Base-by-base conservation (phyloP, 2,888 invertebrate genomes). In the Pandemis corylana region DNA sequence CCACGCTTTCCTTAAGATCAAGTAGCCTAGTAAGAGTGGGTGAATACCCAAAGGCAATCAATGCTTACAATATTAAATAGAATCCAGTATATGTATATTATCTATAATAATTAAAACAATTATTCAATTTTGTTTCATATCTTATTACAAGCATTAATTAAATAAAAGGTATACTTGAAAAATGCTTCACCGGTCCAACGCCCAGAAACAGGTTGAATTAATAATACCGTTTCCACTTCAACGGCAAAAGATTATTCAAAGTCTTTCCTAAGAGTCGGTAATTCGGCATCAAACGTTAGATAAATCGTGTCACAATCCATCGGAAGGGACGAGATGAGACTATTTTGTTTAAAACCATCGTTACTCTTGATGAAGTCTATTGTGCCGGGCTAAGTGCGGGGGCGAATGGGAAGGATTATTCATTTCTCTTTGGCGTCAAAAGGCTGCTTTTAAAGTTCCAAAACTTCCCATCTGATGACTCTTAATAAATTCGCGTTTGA, bases 271-370 rank as follows among this genome's bases (percentile, higher is more conserved):
- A 74, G 76, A 82, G 66, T 78, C 80, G 77, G 79, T 80, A 80
- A 81, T 81, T 80, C 76, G 73, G 78, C 70, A 78, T 75, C 75
- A 78, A 79, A 78, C 76, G 78, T 76, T 77, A 76, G 77, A 80
- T 79, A 77, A 81, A 82, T 81, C 79, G 77, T 69, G 72, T 77
- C 77, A 77, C 79, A 78, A 80, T 81, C 78, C 73, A 76, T 76
- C 77, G 75, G 77, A 78, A 74, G 75, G 68, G 78, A 77, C 75
- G 67, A 63, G 75, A 71, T 63, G 70, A 87, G 88, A 85, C 87
- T 92, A 89, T 92, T 92, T 93, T 91, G 90, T 92, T 90, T 90
- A 86, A 91, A 86, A 84, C 88, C 89, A 86, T 90, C 90, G 89
- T 91, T 91, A 90, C 88, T 90, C 90, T 87, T 90, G 90, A 92